phyloP scores from a whole-genome alignment of 2,888 invertebrate species.

The Dioctria rufipes region DNA sequence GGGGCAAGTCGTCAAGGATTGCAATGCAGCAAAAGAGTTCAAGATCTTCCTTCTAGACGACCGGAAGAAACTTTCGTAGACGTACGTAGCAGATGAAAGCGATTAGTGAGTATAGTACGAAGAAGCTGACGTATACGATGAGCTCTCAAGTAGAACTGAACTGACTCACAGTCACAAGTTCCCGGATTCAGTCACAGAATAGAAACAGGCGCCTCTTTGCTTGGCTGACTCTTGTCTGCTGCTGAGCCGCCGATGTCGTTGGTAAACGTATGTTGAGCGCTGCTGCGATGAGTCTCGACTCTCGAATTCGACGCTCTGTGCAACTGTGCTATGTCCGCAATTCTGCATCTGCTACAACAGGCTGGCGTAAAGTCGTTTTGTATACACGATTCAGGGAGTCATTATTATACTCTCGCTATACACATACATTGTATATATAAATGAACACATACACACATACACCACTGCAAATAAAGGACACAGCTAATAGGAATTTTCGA shows the following conservation, averaged over 20 bases:
- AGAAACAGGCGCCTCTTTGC: conserved; percentile 48
- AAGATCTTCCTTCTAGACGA: conserved; percentile 18
- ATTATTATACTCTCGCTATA: neutral
- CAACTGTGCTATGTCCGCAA: neutral
- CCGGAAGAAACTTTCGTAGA: neutral
- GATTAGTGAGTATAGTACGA: neutral
- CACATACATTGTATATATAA: neutral
- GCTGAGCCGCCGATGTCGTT: conserved; percentile 23
- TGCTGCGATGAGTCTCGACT: conserved; percentile 18
- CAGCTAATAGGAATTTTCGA: conserved; percentile 30
- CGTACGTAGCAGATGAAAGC: neutral
- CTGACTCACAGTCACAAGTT: conserved; percentile 30
- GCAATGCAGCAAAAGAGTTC: neutral
- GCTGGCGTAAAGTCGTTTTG: conserved; percentile 11
- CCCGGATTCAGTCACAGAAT: conserved; percentile 14
- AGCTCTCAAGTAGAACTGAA: conserved; percentile 57
- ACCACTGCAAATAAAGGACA: neutral
- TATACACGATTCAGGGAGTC: neutral
- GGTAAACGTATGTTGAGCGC: conserved; percentile 15
- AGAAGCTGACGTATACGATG: conserved; percentile 46
- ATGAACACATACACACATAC: no score
- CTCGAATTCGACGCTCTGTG: conserved; percentile 36
- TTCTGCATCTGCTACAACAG: neutral
- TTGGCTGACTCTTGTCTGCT: conserved; percentile 7
- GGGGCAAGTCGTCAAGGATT: neutral